Evolutionary conservation across 2,888 invertebrate species (phyloP), one percentile per base, ranked within the genome.

Genomic region (Malthinus seriepunctatus): DNA sequence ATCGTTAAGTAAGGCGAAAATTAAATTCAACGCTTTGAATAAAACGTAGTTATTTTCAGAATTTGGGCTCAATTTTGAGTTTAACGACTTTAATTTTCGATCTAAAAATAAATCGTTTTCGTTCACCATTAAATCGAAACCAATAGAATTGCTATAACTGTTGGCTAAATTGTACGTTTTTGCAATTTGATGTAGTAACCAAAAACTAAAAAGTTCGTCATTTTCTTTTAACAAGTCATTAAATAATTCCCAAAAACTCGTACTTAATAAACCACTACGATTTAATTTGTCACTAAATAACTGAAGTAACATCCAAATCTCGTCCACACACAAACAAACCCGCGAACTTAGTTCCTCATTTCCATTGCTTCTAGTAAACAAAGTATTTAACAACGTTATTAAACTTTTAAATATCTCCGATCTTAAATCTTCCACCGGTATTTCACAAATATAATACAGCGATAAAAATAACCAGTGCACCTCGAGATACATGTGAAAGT

Each of bases 171-270:
- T 69, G 35, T 75, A 53, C 11, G 44, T 31, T 11, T 23, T 2
- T n/a, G 74, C 63, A 23, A 76, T 35, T 54, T 74, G 66, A 50
- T 68, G 66, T 44, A 77, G 54, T 3, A 75, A 48, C 69, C 69
- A 70, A 3, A 77, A 55, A 15, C 63, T 46, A 63, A 75, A 74
- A 49, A 70, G 54, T 31, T 71, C 65, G 48, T 71, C 69, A 39
- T 70, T 65, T 39, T 68, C 64, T 37, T 66, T 62, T 14, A 75
- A 50, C 6, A 65, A 54, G 10, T 64, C 57, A 56, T 76, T 77
- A 57, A 76, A 73, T 9, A 68, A 60, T n/a, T 62, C 64, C 77
- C 76, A 77, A 65, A 77, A 78, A 42, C 47, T 45, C 10, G 63
- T 54, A n/a, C 44, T 45, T 35, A 7, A 38, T 45, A 9, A 2